Evolutionary conservation across 2,113 vertebrate genomes (phyloP), one percentile per base, ranked within the genome.

Genomic region (Paedocypris sp.): DNA sequence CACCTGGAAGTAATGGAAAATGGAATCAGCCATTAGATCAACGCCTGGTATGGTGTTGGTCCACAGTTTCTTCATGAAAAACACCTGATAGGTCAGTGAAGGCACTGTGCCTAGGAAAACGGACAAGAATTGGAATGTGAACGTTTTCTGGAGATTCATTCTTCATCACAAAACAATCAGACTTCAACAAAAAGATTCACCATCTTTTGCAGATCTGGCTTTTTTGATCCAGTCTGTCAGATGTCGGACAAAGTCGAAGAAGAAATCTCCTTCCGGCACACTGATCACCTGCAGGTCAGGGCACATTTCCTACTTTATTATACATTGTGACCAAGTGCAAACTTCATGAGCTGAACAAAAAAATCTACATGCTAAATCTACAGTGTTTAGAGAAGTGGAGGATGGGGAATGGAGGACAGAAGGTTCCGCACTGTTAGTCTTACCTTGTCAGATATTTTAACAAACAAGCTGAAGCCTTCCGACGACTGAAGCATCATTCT

Each of bases 1-100:
- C 47, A 97, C 95, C 91, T 98, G 95, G 73, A 97, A 95, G 56
- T 94, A 99, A 74, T 99, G 94, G 72, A 99, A 99, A 71, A 99
- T 97, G 7, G 92, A 98, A 63, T 99, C 95, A 0, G 94, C 95
- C 75, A 97, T 95, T 0, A 90, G 87, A 73, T 99, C 95, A 72
- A 95, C 97, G 57, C 93, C 95, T 6, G 94, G 95, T 1, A 77
- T 83, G 0, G 94, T 98, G 76, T 75, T 91, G 45, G 92, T 98
- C 95, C 95, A 99, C 13, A 99, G 61, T 78, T 99, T 99, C 77
- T 98, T 98, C 94, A 98, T 99, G 81, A 98, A 99, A 84, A 98
- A 99, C 72, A 99, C 93, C 85, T 99, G 95, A 62, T 99, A 99
- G 51, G 92, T 96, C 74, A 99, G 81, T 18, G 91, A 97, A 77